A percentile compares a stretch with the other conserved stretches of the same genome.
phyloP scores from a whole-genome alignment of 1,140 invertebrate species.

The Bombus superbus region DNA sequence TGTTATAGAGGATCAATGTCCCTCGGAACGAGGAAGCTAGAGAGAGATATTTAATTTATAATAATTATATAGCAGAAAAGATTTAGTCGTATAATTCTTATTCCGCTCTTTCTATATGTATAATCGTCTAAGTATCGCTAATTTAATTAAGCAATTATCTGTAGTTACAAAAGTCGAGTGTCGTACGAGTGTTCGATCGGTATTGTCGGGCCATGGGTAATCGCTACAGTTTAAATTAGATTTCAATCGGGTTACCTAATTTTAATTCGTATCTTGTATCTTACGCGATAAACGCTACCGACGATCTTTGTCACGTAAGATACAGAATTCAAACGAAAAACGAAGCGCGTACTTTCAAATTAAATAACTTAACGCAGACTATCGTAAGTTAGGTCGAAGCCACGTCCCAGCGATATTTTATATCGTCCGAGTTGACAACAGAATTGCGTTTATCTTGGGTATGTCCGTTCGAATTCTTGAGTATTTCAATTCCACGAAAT shows the following conservation, averaged over 20 bases:
- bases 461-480: background rate
- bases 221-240: background rate
- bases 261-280: background rate
- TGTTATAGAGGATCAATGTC: background rate
- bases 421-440: background rate
- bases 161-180: background rate
- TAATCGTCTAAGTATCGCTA: background rate
- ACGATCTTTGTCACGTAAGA: background rate
- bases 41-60: constrained; percentile 3
- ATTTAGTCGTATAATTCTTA: background rate
- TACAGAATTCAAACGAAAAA: background rate
- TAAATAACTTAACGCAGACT: background rate
- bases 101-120: background rate
- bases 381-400: background rate
- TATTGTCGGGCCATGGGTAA: background rate
- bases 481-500: background rate
- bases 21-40: background rate
- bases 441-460: background rate
- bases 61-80: background rate
- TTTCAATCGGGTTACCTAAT: background rate
- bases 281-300: background rate
- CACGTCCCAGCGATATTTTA: no score
- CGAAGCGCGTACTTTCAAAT: background rate
- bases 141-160: background rate
- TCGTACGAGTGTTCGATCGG: background rate